These are phyloP conservation scores for Catharus ustulatus DNA, from an alignment of 2,797 vertebrate genomes.

Conservation along the genomic window DNA sequence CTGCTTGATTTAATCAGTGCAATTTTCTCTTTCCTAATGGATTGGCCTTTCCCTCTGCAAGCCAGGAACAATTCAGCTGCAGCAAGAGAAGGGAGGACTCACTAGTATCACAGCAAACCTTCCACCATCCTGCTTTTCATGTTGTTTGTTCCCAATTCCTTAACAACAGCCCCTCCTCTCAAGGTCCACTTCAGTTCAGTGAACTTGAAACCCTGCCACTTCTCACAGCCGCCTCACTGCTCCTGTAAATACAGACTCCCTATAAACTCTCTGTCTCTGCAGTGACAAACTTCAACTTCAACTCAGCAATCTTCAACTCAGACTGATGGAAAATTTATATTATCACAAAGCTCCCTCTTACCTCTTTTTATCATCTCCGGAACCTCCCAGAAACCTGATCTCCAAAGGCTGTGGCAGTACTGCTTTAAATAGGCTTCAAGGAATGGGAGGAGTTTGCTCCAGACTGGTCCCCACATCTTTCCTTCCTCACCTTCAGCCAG, in stretches of 20 bases:
- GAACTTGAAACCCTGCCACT: not conserved
- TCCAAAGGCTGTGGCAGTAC: not conserved
- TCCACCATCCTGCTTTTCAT: not conserved
- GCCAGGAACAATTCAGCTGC: not conserved
- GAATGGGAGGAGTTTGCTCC: not conserved
- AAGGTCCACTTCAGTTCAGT: not conserved
- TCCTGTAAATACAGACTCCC: not conserved
- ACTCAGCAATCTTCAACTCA: not conserved
- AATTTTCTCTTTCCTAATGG: constrained; percentile 34
- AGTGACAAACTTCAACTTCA: not conserved
- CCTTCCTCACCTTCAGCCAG: not conserved
- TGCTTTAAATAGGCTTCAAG: not conserved
- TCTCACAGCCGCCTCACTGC: not conserved
- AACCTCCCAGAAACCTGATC: not conserved
- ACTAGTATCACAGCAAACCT: not conserved
- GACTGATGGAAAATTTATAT: not conserved
- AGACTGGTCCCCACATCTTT: not conserved
- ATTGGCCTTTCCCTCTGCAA: not conserved
- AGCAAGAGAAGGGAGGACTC: not conserved
- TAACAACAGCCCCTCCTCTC: not conserved
- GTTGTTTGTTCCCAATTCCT: not conserved
- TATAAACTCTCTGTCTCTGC: not conserved
- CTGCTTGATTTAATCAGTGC: not conserved
- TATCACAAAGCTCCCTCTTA: not conserved
- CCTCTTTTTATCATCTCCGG: not conserved